Percentiles rank a stretch among this genome's conserved stretches.
These are phyloP conservation scores for Dolichotis patagonum DNA, from an alignment of 2,113 vertebrate species.

Conservation along the genomic window DNA sequence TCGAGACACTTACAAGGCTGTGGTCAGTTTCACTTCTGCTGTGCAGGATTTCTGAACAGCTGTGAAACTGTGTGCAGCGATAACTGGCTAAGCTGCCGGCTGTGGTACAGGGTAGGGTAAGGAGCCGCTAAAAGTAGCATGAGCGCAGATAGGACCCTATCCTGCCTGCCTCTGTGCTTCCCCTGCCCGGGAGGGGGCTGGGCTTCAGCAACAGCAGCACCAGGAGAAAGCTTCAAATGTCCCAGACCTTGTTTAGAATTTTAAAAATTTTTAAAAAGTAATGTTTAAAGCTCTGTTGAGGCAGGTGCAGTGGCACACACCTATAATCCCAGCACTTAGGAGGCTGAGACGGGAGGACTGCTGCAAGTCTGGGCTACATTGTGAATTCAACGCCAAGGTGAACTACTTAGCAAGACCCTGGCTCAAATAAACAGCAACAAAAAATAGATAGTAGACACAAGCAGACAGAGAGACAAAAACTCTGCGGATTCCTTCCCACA, in stretches of 20 bases:
- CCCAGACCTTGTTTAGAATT: neutral
- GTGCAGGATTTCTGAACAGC: conserved; percentile 52
- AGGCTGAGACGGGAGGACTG: neutral
- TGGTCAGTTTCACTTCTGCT: conserved; percentile 73
- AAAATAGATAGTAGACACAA: neutral
- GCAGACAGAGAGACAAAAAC: too few relatives aligned
- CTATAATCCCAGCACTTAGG: neutral
- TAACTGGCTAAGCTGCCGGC: conserved; percentile 46
- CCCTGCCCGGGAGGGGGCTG: neutral
- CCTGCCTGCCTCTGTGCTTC: conserved; percentile 52
- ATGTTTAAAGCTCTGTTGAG: neutral
- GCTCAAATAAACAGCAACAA: neutral
- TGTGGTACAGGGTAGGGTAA: neutral
- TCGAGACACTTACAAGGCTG: conserved; percentile 1
- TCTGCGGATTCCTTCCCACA: neutral
- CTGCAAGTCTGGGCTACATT: neutral
- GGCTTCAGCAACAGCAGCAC: neutral
- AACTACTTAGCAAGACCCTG: neutral
- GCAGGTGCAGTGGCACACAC: neutral
- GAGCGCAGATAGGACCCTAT: conserved; percentile 60
- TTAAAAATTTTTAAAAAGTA: neutral
- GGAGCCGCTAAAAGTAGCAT: conserved; percentile 65
- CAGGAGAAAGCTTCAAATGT: neutral
- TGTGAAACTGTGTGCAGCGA: conserved; percentile 49
- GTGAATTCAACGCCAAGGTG: neutral